Base-by-base conservation (phyloP, 2,888 invertebrate species). In the Gryllus longicercus region DNA sequence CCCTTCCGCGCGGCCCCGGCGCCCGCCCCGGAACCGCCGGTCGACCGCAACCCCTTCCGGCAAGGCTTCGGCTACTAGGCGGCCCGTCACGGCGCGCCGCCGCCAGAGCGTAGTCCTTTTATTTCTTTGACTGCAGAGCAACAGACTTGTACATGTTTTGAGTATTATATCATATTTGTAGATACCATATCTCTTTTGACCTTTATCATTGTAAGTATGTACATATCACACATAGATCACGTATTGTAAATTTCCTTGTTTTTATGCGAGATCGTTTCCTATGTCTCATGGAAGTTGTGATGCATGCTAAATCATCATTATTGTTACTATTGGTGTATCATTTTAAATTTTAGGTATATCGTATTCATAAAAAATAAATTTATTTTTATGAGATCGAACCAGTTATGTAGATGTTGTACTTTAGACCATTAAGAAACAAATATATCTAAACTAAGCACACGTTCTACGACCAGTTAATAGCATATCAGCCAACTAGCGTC, bases 1-100 rank as follows among this genome's bases (percentile, higher is more conserved):
- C 89, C 87, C 79, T 90, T 88, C 86, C 89, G 86, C 85, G 88
- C 90, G 86, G 88, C 90, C 85, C 87, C 86, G 86, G 80, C 88
- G 86, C 82, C 81, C 79, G 76, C 80, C 14, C 75, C 80, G 2
- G 79, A 79, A 0, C 87, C 87, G 82, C 85, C 88, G 88, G 84
- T 89, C 80, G 90, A 91, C 85, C 91, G 92, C 85, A 94, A 94
- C 88, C 94, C 95, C 82, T 95, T 95, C 89, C 92, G 95, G 87
- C 94, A 94, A 91, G 94, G 94, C 87, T 93, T 82, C 16, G 82
- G 82, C 8, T 82, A 81, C 18, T 83, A 82, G 79, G 75, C 16
- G 16, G n/a, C 38, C 63, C 4, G 16, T 1, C 16, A 4, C 14
- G 63, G 16, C 63, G 63, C 63, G 63, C 63, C 38, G 63, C 63